These are phyloP conservation scores for Orius insidiosus DNA, from an alignment of 1,140 invertebrate species.

Conservation along the genomic window DNA sequence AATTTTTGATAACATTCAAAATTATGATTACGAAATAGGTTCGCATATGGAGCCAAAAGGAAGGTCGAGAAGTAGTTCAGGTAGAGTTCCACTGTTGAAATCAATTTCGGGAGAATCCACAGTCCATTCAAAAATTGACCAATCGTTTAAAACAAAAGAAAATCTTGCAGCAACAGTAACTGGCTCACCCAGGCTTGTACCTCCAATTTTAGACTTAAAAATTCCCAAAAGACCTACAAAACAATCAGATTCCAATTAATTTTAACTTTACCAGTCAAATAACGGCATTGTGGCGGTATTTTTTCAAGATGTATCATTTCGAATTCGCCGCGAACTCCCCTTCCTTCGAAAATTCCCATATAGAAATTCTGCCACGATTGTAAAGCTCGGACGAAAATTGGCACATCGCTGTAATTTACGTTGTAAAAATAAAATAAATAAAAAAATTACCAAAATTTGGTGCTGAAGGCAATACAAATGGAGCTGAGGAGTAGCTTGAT, in stretches of 20 bases:
- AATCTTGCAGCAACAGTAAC: constrained; percentile 62
- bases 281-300: constrained; percentile 61
- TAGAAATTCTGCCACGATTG: constrained; percentile 67
- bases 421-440: constrained; percentile 18
- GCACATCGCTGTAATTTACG: constrained; percentile 47
- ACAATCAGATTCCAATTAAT: no score
- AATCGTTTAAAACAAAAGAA: constrained; percentile 62
- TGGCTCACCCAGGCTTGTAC: constrained; percentile 38
- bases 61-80: constrained; percentile 2
- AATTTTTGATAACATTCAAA: not conserved
- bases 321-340: constrained; percentile 56
- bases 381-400: constrained; percentile 72
- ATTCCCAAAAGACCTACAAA: constrained; percentile 47
- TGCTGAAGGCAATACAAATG: constrained; percentile 61
- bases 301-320: constrained; percentile 76
- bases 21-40: constrained; percentile 39
- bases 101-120: constrained; percentile 57
- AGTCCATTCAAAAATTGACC: constrained; percentile 44
- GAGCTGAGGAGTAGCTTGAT: constrained; percentile 76
- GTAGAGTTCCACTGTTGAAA: constrained; percentile 34
- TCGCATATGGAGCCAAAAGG: constrained; percentile 46
- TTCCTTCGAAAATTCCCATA: constrained; percentile 56
- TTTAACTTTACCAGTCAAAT: constrained; percentile 43
- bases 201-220: constrained; percentile 62
- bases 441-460: constrained; percentile 45